These are phyloP conservation scores for Biston stratarius DNA, from an alignment of 2,888 invertebrate genomes.

Conservation along the genomic window DNA sequence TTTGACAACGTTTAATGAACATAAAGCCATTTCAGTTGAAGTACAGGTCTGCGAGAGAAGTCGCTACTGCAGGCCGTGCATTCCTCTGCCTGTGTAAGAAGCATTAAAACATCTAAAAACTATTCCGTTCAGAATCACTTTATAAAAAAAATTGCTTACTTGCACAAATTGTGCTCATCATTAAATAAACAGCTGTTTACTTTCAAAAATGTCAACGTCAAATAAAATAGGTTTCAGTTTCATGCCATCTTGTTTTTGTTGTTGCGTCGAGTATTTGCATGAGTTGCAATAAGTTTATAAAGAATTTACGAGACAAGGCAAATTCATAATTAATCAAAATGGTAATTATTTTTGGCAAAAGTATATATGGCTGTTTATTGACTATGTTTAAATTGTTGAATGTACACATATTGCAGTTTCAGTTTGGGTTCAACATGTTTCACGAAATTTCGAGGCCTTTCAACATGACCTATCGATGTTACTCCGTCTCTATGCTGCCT, in stretches of 20 bases:
- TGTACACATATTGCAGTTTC: constrained; percentile 84
- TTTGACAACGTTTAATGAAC: too few species aligned
- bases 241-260: constrained; percentile 45
- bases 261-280: constrained; percentile 28
- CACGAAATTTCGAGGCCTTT: constrained; percentile 93
- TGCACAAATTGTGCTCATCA: neutral
- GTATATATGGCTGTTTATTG: constrained; percentile 9
- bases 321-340: constrained; percentile 37
- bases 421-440: constrained; percentile 96
- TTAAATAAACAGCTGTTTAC: constrained; percentile 3
- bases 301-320: constrained; percentile 59
- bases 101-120: too few species aligned
- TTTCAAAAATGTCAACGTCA: neutral
- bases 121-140: too few species aligned
- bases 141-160: neutral
- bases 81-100: too few species aligned
- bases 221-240: neutral
- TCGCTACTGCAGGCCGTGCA: too few species aligned
- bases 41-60: too few species aligned
- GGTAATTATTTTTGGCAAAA: constrained; percentile 25
- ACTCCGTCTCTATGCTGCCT: constrained; percentile 97
- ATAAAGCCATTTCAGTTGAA: too few species aligned
- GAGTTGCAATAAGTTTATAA: constrained; percentile 2
- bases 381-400: constrained; percentile 26
- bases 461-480: constrained; percentile 95